These are phyloP conservation scores for Pseudomyrmex dendroicus DNA, from an alignment of 1,140 invertebrate species.

Conservation along the genomic window DNA sequence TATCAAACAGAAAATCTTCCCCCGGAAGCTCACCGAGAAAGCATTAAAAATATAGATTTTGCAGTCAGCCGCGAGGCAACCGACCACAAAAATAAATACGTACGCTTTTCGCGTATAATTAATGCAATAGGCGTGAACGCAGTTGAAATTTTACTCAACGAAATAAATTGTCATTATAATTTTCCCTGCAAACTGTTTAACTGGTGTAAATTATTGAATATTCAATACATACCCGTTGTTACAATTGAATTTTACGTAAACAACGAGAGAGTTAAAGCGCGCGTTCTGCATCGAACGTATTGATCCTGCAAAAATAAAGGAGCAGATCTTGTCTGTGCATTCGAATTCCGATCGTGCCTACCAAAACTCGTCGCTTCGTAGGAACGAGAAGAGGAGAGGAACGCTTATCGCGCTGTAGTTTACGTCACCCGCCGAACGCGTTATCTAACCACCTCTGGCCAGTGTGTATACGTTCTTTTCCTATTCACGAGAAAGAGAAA, in stretches of 20 bases:
- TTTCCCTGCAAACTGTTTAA: background rate
- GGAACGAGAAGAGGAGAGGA: constrained; percentile 13
- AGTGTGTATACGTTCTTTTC: constrained; percentile 45
- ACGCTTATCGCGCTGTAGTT: constrained; percentile 45
- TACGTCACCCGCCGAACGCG: constrained; percentile 32
- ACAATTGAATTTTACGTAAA: background rate
- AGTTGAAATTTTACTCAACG: background rate
- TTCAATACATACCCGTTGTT: background rate
- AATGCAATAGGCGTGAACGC: background rate
- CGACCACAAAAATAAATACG: constrained; percentile 31
- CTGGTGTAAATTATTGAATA: background rate
- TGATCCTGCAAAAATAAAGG: constrained; percentile 1
- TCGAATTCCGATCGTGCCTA: constrained; percentile 37
- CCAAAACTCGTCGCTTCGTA: constrained; percentile 11
- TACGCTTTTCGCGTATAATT: background rate
- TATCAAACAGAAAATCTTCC: constrained; percentile 41
- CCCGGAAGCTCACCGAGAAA: constrained; percentile 5
- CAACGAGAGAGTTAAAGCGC: background rate
- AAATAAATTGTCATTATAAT: background rate
- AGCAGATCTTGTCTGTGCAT: background rate
- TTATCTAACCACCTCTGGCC: constrained; percentile 30
- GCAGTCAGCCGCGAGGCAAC: constrained; percentile 11
- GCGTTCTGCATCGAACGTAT: background rate
- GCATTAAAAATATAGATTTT: constrained; percentile 46
- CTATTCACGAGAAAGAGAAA: constrained; percentile 68